Evolutionary conservation across 1,140 invertebrate species (phyloP).

Genomic region (Lepidurus packardi): DNA sequence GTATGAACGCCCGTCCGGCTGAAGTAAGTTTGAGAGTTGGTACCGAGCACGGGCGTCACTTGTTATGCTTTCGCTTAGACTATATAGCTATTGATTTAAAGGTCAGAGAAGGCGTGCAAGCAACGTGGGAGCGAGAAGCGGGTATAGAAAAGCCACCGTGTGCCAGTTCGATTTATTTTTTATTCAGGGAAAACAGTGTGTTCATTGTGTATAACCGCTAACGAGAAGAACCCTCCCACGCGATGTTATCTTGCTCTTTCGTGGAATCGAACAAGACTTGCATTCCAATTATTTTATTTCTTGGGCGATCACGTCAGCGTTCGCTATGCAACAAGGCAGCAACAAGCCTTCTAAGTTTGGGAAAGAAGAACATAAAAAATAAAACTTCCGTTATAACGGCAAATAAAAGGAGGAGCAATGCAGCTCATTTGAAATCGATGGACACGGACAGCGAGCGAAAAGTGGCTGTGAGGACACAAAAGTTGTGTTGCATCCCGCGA

Average conservation of each 20-base stretch:
- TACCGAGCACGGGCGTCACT: background rate
- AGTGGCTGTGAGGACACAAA: background rate
- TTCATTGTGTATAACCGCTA: background rate
- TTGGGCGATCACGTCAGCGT: too few species aligned
- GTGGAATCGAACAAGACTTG: too few species aligned
- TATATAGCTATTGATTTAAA: background rate
- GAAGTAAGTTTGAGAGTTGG: background rate
- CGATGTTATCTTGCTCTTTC: background rate
- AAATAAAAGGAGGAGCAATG: background rate
- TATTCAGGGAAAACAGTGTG: background rate
- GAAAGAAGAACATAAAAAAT: too few species aligned
- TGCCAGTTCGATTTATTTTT: background rate
- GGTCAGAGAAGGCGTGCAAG: background rate
- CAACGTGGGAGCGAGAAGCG: background rate
- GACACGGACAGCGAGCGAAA: background rate
- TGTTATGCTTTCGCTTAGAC: background rate
- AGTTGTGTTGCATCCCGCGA: background rate
- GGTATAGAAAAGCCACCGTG: background rate
- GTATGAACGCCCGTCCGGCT: background rate
- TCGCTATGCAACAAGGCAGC: too few species aligned
- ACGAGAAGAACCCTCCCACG: background rate
- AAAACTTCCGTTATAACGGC: background rate
- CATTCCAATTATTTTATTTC: too few species aligned
- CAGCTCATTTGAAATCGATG: background rate
- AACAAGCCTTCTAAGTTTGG: too few species aligned